Evolutionary conservation across 2,888 invertebrate genomes (phyloP), one percentile per base, ranked within the genome.

Genomic region (Dicyrtomina minuta): DNA sequence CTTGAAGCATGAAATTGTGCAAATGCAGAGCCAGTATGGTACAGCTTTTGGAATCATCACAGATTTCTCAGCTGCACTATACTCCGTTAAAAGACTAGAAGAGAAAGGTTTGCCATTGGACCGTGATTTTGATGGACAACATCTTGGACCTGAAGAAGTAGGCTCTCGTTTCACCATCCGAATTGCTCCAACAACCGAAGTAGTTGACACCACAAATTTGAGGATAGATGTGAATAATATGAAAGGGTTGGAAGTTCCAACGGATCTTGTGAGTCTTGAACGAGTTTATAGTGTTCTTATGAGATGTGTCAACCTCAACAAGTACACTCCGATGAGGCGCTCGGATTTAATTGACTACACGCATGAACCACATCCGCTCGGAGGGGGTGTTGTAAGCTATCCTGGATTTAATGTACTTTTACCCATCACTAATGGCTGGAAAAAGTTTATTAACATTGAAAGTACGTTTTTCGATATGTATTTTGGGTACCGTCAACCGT

Each of bases 351-450:
- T 71, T 55, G 51, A 61, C 15, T 71, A 60, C 43, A 43, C 58
- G 4, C 24, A n/a, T 0, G n/a, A 53, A 22, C 51, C 65, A n/a
- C 51, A 43, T 49, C 46, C 6, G 13, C 43, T 71, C 0, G 68
- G 68, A 3, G 68, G 71, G 17, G 68, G 71, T n/a, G 43, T 71
- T 15, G 53, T 68, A 3, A 64, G 51, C n/a, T 71, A 62, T 43
- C 27, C 41, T 0, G 71, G 71, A 10, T 71, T 68, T 51, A 65
- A 66, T 39, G 43, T 55, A 6, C 58, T 68, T 22, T 61, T 67
- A 6, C 68, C 68, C 6, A 65, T 71, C 5, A 51, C 68, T 0
- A 71, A 71, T 51, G 71, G 71, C 2, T 71, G 71, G 71, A 71
- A 68, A 41, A 64, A 64, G 20, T 71, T 68, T 53, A 41, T 71